Conservation (phyloP, 2,113 vertebrate species). For the Tupaia chinensis region DNA sequence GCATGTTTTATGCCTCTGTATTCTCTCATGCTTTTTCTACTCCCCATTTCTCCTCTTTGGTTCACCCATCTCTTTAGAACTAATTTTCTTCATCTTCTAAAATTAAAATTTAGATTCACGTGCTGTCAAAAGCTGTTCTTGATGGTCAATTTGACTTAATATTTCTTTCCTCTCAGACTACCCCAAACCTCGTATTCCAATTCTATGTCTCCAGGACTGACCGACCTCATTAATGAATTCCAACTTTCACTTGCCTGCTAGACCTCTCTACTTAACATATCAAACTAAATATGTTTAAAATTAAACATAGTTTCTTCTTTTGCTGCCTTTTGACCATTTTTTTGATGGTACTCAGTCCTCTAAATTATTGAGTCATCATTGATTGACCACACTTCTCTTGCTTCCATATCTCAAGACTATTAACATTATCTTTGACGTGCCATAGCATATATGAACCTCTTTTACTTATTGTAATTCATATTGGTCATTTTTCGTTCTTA, state of each 20-base stretch:
- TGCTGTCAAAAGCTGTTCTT: constrained; percentile 18
- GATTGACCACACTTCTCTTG: not conserved
- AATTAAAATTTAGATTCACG: not conserved
- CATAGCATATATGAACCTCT: not conserved
- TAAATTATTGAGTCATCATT: constrained; percentile 12
- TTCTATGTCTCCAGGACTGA: not conserved
- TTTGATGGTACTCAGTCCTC: not conserved
- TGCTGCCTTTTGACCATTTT: not conserved
- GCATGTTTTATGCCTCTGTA: not conserved
- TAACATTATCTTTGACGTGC: not conserved
- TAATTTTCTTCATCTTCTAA: not conserved
- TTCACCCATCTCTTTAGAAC: not conserved
- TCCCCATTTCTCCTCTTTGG: not conserved
- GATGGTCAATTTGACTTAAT: not conserved
- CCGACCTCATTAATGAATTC: not conserved
- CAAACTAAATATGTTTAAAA: not conserved
- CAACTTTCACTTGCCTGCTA: not conserved
- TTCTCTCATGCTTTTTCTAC: not conserved
- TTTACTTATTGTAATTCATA: not conserved
- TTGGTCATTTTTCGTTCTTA: constrained; percentile 12
- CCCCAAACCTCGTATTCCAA: not conserved
- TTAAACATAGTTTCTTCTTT: not conserved
- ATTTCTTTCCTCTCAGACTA: not conserved
- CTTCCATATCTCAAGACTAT: not conserved
- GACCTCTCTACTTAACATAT: constrained; percentile 1